These are phyloP conservation scores for Polypterus bichir DNA, from an alignment of 2,113 vertebrate species.

Conservation along the genomic window DNA sequence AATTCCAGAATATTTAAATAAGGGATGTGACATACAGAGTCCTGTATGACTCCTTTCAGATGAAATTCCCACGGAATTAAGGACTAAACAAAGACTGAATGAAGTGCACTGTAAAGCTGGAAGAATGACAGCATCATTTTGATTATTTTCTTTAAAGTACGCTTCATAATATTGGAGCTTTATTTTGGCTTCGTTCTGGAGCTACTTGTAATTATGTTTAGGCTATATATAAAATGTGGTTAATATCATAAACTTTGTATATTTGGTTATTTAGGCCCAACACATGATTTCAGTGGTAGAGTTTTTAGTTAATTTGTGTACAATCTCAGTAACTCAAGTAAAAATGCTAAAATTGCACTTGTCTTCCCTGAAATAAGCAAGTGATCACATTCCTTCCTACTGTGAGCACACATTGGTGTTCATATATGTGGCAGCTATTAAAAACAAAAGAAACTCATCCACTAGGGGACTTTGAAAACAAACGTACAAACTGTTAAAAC, in stretches of 20 bases:
- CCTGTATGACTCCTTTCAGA: slow-evolving; percentile 43
- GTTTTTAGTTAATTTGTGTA: slow-evolving; percentile 32
- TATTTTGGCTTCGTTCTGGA: slow-evolving; percentile 89
- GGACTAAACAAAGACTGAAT: slow-evolving; percentile 52
- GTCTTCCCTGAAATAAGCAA: slow-evolving; percentile 37
- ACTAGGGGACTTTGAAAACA: slow-evolving; percentile 57
- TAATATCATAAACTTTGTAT: slow-evolving; percentile 49
- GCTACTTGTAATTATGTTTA: slow-evolving; percentile 69
- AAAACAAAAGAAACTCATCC: slow-evolving; percentile 40
- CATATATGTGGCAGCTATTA: slow-evolving; percentile 83
- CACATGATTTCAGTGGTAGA: slow-evolving; percentile 45
- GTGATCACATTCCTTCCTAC: slow-evolving; percentile 65
- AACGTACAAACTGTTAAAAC: slow-evolving; percentile 73
- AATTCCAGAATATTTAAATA: too few relatives aligned
- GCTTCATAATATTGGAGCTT: slow-evolving; percentile 97
- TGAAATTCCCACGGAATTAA: slow-evolving; percentile 64
- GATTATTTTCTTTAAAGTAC: slow-evolving; percentile 25
- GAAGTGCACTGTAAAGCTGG: slow-evolving; percentile 75
- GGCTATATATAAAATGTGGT: slow-evolving; percentile 28
- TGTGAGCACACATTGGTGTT: slow-evolving; percentile 66
- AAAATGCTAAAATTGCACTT: slow-evolving; percentile 34
- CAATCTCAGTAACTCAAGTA: slow-evolving; percentile 29
- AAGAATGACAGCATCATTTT: slow-evolving; percentile 50
- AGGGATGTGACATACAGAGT: too few relatives aligned
- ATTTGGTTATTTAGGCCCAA: slow-evolving; percentile 45